A percentile compares a stretch with the other conserved stretches of the same genome.
phyloP scores from a whole-genome alignment of 2,113 vertebrate species.

The Dascyllus trimaculatus region DNA sequence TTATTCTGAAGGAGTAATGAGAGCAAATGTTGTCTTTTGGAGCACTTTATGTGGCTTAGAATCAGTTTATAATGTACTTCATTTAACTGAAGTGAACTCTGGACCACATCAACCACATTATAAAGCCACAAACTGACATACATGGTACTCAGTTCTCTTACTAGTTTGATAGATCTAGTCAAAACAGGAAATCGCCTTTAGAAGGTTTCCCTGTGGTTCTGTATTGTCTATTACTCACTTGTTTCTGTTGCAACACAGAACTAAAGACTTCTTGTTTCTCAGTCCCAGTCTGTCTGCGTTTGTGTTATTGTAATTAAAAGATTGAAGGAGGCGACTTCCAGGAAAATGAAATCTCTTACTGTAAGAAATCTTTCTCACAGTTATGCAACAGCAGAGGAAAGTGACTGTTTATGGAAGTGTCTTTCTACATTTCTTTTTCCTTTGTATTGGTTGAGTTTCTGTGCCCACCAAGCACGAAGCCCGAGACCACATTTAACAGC shows the following conservation, averaged over 20 bases:
- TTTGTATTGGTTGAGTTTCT: not conserved
- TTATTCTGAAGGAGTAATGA: too few relatives aligned
- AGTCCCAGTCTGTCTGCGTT: not conserved
- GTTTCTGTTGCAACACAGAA: not conserved
- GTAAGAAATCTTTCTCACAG: not conserved
- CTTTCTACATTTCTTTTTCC: not conserved
- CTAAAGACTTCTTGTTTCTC: not conserved
- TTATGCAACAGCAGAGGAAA: constrained; percentile 26
- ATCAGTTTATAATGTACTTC: too few relatives aligned
- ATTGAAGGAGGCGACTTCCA: not conserved
- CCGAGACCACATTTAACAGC: constrained; percentile 37
- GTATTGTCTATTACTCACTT: too few relatives aligned
- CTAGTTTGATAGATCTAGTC: too few relatives aligned
- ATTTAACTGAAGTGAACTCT: too few relatives aligned
- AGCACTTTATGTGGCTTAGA: too few relatives aligned
- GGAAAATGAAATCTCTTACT: constrained; percentile 7
- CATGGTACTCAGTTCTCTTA: too few relatives aligned
- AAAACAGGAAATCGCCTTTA: too few relatives aligned
- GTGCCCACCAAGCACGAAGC: constrained; percentile 31
- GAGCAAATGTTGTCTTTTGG: too few relatives aligned
- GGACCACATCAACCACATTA: too few relatives aligned
- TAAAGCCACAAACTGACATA: too few relatives aligned
- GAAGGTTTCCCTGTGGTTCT: too few relatives aligned
- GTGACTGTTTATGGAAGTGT: constrained; percentile 2
- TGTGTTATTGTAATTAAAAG: constrained; percentile 12